Evolutionary conservation across 2,797 vertebrate genomes (phyloP), one percentile per base, ranked within the genome.

Genomic region (Acipenser transmontanus): DNA sequence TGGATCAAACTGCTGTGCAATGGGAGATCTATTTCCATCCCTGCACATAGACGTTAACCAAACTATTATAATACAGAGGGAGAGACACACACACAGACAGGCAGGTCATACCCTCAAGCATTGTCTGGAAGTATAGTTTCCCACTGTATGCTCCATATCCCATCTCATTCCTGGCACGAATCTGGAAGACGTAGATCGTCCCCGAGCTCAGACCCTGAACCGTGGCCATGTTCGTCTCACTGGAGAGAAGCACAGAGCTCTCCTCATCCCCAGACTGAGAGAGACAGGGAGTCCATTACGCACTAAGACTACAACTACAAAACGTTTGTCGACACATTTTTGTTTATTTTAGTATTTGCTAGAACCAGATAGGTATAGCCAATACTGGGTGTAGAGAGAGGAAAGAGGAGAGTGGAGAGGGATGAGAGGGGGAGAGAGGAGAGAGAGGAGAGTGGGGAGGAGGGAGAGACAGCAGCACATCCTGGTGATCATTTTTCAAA

Each of bases 121-220:
- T 85, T 0, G 97, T 98, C 76, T 95, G 97, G 88, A 98, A 98
- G 81, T 98, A 98, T 84, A 95, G 90, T 66, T 92, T 97, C 72
- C 89, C 89, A 75, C 96, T 94, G 67, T 92, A 98, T 59, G 95
- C 92, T 7, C 97, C 96, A 1, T 88, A 98, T 72, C 96, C 97
- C 0, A 95, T 87, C 1, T 96, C 92, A 0, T 95, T 98, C 62
- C 96, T 85, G 0, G 96, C 97, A 47, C 96, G 87, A 74, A 98
- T 96, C 87, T 98, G 97, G 84, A 99, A 98, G 72, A 93, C 94
- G 1, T 98, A 99, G 83, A 98, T 96, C 82, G 97, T 95, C 52
- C 96, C 96, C 0, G 96, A 91, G 69, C 92, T 92, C 81, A 99
- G 82, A 51, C 84, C 81, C 8, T 75, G 78, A 76, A 98, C 89